Evolutionary conservation across 2,113 vertebrate genomes (phyloP).

Genomic region (Daboia siamensis): DNA sequence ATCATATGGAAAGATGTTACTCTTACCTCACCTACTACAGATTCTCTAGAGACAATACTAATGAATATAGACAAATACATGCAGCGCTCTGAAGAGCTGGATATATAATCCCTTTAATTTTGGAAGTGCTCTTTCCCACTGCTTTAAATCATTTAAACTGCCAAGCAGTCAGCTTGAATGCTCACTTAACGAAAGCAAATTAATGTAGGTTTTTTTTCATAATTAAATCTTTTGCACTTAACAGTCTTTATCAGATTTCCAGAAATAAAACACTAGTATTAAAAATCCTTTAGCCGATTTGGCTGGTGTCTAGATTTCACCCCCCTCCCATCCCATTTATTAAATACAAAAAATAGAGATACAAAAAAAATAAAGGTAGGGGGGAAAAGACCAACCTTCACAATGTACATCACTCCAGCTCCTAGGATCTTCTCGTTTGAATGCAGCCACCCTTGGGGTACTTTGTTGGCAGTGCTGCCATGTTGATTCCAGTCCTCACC

Average conservation of each 20-base stretch:
- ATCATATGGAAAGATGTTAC: slow-evolving; percentile 31
- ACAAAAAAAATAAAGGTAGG: slow-evolving; percentile 45
- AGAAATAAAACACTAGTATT: slow-evolving; percentile 37
- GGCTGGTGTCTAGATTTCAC: slow-evolving; percentile 30
- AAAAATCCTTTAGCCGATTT: slow-evolving; percentile 43
- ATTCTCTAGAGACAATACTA: slow-evolving; percentile 57
- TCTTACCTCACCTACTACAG: slow-evolving; percentile 19
- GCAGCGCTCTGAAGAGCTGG: slow-evolving; percentile 19
- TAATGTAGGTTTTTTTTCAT: slow-evolving; percentile 31
- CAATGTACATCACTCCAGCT: slow-evolving; percentile 93
- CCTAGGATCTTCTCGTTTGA: slow-evolving; percentile 93
- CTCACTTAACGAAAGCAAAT: slow-evolving; percentile 45
- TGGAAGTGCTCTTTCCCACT: slow-evolving; percentile 39
- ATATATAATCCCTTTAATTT: slow-evolving; percentile 25
- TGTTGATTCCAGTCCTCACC: slow-evolving; percentile 82
- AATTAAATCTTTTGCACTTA: slow-evolving; percentile 41
- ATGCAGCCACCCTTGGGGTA: slow-evolving; percentile 86
- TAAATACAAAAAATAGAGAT: slow-evolving; percentile 37
- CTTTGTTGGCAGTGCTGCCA: slow-evolving; percentile 77
- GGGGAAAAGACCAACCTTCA: slow-evolving; percentile 85
- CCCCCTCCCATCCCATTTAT: background rate
- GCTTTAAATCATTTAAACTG: slow-evolving; percentile 20
- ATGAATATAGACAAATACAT: slow-evolving; percentile 23
- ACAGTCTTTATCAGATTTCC: slow-evolving; percentile 42
- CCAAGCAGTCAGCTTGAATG: slow-evolving; percentile 33